phyloP scores from a whole-genome alignment of 2,888 invertebrate species.

The Melieria omissa region DNA sequence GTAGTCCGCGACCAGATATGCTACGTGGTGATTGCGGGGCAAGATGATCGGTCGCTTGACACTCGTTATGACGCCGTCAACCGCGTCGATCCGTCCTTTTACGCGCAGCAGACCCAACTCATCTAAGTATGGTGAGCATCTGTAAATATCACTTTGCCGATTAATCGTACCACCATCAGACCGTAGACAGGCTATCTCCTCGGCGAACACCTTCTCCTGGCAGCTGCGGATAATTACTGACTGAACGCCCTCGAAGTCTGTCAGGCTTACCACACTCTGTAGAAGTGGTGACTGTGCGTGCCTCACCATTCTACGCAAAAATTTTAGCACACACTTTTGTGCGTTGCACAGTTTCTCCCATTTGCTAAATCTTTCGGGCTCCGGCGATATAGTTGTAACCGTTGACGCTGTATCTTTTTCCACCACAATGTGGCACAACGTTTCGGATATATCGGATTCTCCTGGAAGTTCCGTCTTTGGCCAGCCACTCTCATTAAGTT shows the following conservation, averaged over 20 bases:
- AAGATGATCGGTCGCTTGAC: conserved; percentile 25
- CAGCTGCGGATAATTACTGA: conserved; percentile 11
- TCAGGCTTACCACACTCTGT: background rate
- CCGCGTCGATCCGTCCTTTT: conserved; percentile 23
- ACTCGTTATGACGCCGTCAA: background rate
- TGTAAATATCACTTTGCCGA: conserved; percentile 7
- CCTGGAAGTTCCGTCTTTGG: background rate
- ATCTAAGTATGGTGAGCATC: conserved; percentile 20
- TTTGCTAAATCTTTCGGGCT: conserved; percentile 17
- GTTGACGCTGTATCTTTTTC: background rate
- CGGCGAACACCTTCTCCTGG: conserved; percentile 22
- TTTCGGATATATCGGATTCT: background rate
- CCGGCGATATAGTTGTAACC: conserved; percentile 9
- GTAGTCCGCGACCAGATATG: conserved; percentile 16
- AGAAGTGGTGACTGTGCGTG: background rate
- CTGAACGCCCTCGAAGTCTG: background rate
- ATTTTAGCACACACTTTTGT: conserved; percentile 5
- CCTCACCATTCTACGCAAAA: conserved; percentile 9
- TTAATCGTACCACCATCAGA: background rate
- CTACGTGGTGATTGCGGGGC: conserved; percentile 22
- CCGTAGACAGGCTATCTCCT: background rate
- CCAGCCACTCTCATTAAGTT: conserved; percentile 3
- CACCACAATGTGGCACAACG: background rate
- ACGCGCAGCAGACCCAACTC: conserved; percentile 18
- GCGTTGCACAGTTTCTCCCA: conserved; percentile 11